Conservation (phyloP, 53 echinoderm and acorn worm genomes). For the Glandiceps talaboti region DNA sequence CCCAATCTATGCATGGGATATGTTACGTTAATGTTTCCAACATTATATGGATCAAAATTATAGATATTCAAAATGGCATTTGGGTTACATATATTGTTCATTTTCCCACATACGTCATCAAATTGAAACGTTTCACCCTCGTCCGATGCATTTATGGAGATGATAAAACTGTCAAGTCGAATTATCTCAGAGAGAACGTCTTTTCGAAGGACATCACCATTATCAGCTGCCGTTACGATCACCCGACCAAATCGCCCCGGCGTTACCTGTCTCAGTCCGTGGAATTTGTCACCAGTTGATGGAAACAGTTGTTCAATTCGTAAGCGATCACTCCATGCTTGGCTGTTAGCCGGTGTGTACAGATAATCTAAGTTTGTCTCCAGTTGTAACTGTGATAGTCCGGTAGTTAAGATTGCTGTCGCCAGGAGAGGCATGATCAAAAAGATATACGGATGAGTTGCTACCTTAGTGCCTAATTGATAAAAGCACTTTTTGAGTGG, state of each 20-base stretch:
- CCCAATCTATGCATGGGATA: background rate
- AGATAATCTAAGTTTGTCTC: conserved; percentile 14
- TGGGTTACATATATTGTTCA: conserved; percentile 17
- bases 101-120: conserved; percentile 23
- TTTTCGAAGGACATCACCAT: conserved; percentile 14
- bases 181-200: conserved; percentile 12
- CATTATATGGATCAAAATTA: background rate
- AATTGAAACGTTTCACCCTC: conserved; percentile 2
- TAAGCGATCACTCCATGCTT: conserved; percentile 18
- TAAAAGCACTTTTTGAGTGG: conserved; percentile 11
- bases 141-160: background rate
- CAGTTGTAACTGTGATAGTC: conserved; percentile 14
- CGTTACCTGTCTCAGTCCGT: background rate
- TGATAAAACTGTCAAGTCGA: conserved; percentile 13
- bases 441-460: conserved; percentile 42
- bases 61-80: conserved; percentile 15
- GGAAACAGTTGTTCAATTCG: conserved; percentile 14
- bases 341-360: conserved; percentile 34
- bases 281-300: conserved; percentile 3
- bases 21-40: background rate
- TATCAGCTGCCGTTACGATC: conserved; percentile 16
- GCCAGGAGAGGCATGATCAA: conserved; percentile 34
- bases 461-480: conserved; percentile 49
- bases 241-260: conserved; percentile 13
- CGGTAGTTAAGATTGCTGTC: conserved; percentile 20